A percentile compares a stretch with the other conserved stretches of the same genome.
Conservation (phyloP, 2,113 vertebrate genomes). For the Aspiorhynchus laticeps region DNA sequence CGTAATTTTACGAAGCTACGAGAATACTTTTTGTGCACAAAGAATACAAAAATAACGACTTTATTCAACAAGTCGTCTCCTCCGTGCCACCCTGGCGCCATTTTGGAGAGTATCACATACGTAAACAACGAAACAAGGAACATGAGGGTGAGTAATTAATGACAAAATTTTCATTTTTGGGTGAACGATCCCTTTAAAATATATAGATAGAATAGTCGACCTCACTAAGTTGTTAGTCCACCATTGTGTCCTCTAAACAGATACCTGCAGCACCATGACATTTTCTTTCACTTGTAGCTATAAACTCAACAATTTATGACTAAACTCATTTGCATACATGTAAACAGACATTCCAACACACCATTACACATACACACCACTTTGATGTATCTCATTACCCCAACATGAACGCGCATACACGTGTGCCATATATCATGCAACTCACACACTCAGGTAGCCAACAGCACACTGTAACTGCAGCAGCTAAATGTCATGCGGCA, state of each 20-base stretch:
- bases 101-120: no score
- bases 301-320: not conserved
- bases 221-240: not conserved
- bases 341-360: constrained; percentile 37
- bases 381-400: constrained; percentile 50
- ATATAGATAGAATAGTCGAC: not conserved
- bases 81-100: no score
- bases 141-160: no score
- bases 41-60: no score
- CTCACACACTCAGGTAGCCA: constrained; percentile 34
- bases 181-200: no score
- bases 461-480: constrained; percentile 38
- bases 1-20: no score
- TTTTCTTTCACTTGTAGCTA: constrained; percentile 27
- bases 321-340: constrained; percentile 21
- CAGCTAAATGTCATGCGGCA: constrained; percentile 54
- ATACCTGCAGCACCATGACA: not conserved
- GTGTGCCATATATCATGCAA: constrained; percentile 11
- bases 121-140: no score
- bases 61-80: no score
- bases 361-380: constrained; percentile 46
- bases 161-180: no score
- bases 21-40: no score
- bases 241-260: constrained; percentile 7
- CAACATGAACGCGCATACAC: constrained; percentile 24